Evolutionary conservation across 2,797 vertebrate genomes (phyloP), one percentile per base, ranked within the genome.

Genomic region (Onychomys torridus): DNA sequence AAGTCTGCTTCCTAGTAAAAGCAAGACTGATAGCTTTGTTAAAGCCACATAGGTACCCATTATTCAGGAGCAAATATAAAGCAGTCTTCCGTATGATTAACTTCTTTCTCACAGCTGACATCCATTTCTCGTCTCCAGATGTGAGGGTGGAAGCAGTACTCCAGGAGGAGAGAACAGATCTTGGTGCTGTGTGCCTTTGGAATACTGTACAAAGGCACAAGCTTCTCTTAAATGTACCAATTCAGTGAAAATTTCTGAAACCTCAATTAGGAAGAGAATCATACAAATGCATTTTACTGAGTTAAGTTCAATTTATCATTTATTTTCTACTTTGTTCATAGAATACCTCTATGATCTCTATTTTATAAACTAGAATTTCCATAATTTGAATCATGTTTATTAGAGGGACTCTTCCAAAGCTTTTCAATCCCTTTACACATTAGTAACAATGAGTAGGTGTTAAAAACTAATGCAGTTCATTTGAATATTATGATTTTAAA

Each of bases 31-130:
- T 12, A 5, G 49, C 29, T 96, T 59, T 46, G 71, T 69, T 89
- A 83, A 83, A 89, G 79, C 3, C 57, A 79, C 34, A 82, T 81
- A 16, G 5, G 1, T 67, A 61, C 16, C n/a, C 40, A 37, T 85
- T 76, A 79, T 77, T 95, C 43, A 76, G 27, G 88, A 37, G 40
- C 52, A 96, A 83, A 96, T n/a, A 88, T 57, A 76, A 92, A 95
- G 32, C 69, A 91, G 29, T 71, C 46, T 29, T 90, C 23, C 76
- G 43, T 6, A 81, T 59, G 75, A 63, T 49, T 61, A 93, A 63
- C 10, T 69, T 93, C 12, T 87, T 63, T 95, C 79, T 95, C 34
- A 67, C 29, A 84, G n/a, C 63, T 87, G 32, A 90, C 37, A 49
- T n/a, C 21, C 3, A 2, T 69, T 69, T 52, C 37, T 84, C 34